These are phyloP conservation scores for Aphrophora alni DNA, from an alignment of 2,888 invertebrate species.

Conservation along the genomic window DNA sequence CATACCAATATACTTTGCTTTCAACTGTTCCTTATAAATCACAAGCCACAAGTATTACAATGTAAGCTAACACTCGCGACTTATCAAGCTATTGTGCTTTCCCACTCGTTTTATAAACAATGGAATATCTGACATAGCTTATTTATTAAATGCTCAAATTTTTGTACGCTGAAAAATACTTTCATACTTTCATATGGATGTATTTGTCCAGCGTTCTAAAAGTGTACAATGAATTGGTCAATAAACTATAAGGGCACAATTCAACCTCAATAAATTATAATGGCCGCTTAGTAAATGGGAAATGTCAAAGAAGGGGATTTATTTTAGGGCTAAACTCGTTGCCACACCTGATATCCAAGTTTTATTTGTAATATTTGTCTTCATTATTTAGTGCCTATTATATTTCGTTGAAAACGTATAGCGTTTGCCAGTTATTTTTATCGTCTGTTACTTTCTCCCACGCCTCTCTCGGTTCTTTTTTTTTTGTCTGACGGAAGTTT, in stretches of 20 bases:
- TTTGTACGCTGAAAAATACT: not conserved
- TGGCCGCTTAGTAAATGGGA: not conserved
- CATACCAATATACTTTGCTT: not conserved
- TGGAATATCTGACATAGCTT: not conserved
- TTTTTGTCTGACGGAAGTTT: too few species aligned
- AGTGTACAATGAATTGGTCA: not conserved
- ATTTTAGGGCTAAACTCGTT: not conserved
- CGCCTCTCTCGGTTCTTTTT: too few species aligned
- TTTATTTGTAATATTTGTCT: conserved; percentile 28
- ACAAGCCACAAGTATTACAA: not conserved
- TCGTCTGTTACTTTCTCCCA: too few species aligned
- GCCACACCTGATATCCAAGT: not conserved
- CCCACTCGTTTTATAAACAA: not conserved
- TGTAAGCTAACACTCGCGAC: not conserved
- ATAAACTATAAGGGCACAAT: too few species aligned
- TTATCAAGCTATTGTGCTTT: not conserved
- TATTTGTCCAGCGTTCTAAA: not conserved
- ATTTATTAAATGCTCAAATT: not conserved
- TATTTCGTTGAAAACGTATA: not conserved
- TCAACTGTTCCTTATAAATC: not conserved
- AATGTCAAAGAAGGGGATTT: not conserved
- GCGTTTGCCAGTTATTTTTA: not conserved
- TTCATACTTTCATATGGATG: not conserved
- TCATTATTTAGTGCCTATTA: conserved; percentile 33
- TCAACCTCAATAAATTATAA: not conserved